Evolutionary conservation across 2,797 vertebrate species (phyloP).

Genomic region (Coccyzus lansbergi): DNA sequence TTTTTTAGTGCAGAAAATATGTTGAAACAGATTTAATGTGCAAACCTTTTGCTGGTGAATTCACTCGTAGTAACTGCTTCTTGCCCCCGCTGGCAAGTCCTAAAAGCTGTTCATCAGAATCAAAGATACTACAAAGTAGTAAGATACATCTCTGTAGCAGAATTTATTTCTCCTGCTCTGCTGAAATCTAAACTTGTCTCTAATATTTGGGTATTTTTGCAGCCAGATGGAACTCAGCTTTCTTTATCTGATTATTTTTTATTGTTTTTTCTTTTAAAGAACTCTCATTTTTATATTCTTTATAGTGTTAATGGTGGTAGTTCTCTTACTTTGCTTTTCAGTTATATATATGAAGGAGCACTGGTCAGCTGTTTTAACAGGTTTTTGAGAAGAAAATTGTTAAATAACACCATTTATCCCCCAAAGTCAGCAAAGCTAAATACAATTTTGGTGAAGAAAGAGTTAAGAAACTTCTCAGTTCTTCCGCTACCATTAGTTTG

Average conservation of each 20-base stretch:
- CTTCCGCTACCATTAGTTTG: not conserved
- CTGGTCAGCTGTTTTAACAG: not conserved
- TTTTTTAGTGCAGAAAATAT: not conserved
- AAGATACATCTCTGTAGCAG: not conserved
- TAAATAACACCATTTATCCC: not conserved
- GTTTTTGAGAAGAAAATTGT: not conserved
- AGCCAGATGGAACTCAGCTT: not conserved
- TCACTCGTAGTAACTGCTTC: not conserved
- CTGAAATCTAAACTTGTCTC: not conserved
- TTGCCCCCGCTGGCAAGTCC: not conserved
- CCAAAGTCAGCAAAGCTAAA: not conserved
- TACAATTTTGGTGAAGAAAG: not conserved
- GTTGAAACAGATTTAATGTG: not conserved
- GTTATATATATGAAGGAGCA: not conserved
- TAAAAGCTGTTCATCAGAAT: not conserved
- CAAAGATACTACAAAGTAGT: not conserved
- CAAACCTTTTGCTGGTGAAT: not conserved
- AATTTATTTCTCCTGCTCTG: not conserved
- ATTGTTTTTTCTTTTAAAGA: not conserved
- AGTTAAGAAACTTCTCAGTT: conserved; percentile 17
- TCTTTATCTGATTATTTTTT: not conserved
- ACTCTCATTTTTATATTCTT: not conserved
- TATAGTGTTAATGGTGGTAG: not conserved
- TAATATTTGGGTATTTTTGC: not conserved
- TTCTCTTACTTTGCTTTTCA: not conserved